Conservation (phyloP, 2,113 vertebrate genomes). For the Mastomys coucha region DNA sequence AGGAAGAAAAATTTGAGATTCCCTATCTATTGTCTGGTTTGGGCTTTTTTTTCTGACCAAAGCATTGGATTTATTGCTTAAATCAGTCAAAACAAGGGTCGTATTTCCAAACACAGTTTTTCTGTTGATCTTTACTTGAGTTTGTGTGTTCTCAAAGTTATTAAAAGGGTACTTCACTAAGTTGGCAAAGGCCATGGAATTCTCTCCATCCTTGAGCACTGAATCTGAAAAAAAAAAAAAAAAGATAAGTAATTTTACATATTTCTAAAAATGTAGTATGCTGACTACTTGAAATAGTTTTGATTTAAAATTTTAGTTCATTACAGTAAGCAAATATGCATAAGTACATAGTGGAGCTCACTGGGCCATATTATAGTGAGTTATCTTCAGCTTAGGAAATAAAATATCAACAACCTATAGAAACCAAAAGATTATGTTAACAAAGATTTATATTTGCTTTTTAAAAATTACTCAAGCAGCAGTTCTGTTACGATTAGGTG, state of each 20-base stretch:
- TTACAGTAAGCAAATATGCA: neutral
- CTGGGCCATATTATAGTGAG: neutral
- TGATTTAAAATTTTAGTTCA: neutral
- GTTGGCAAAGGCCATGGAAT: slow-evolving; percentile 78
- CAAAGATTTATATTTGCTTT: slow-evolving; percentile 40
- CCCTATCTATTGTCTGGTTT: neutral
- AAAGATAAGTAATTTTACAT: neutral
- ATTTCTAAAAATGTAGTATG: neutral
- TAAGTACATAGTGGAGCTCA: neutral
- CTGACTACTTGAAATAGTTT: neutral
- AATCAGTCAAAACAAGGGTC: slow-evolving; percentile 93
- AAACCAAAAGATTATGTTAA: neutral
- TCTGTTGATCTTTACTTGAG: slow-evolving; percentile 94
- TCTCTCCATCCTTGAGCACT: slow-evolving; percentile 73
- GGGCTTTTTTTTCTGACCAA: slow-evolving; percentile 29
- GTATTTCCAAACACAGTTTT: slow-evolving; percentile 92
- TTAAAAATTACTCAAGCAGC: neutral
- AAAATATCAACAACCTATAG: neutral
- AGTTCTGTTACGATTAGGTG: neutral
- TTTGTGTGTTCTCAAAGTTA: slow-evolving; percentile 89
- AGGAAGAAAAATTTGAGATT: slow-evolving; percentile 61
- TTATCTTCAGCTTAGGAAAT: neutral
- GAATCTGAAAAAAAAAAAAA: slow-evolving; percentile 81
- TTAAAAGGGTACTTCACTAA: slow-evolving; percentile 94
- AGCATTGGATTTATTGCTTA: slow-evolving; percentile 82